Evolutionary conservation across 2,113 vertebrate species (phyloP).

Genomic region (Oriolus oriolus): DNA sequence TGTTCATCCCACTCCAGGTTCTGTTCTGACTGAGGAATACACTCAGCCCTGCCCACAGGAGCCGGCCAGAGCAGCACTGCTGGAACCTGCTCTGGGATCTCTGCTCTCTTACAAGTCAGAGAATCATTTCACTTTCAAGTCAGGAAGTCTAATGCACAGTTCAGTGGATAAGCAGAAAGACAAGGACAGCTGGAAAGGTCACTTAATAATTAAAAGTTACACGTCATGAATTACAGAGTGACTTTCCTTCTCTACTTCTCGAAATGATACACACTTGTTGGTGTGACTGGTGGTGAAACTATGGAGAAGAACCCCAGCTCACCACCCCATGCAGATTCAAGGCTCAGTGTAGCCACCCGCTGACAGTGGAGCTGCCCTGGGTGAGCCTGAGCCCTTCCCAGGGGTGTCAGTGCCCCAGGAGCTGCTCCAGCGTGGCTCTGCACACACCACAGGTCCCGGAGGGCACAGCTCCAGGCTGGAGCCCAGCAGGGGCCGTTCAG

Average conservation of each 20-base stretch:
- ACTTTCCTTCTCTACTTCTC: neutral
- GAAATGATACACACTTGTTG: fast-evolving
- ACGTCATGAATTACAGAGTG: neutral
- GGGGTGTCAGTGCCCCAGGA: neutral
- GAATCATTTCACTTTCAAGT: neutral
- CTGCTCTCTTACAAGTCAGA: neutral
- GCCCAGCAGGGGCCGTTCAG: fast-evolving
- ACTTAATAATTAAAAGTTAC: neutral
- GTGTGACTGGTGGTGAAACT: fast-evolving
- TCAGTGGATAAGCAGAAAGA: neutral
- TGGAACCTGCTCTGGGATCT: neutral
- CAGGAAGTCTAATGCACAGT: neutral
- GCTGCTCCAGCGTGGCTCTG: neutral
- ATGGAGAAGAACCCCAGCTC: neutral
- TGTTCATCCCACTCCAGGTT: neutral
- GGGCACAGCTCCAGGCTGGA: neutral
- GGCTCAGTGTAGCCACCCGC: fast-evolving
- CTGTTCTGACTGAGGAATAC: neutral
- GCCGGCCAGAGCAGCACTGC: neutral
- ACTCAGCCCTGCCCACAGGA: neutral
- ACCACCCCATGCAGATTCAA: fast-evolving
- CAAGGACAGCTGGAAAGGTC: neutral
- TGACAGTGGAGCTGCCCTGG: neutral
- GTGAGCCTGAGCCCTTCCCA: neutral
- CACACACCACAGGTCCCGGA: neutral